Percentiles rank a stretch among this genome's conserved stretches.
Evolutionary conservation across 1,140 invertebrate species (phyloP).

Genomic region (Ostrea edulis): DNA sequence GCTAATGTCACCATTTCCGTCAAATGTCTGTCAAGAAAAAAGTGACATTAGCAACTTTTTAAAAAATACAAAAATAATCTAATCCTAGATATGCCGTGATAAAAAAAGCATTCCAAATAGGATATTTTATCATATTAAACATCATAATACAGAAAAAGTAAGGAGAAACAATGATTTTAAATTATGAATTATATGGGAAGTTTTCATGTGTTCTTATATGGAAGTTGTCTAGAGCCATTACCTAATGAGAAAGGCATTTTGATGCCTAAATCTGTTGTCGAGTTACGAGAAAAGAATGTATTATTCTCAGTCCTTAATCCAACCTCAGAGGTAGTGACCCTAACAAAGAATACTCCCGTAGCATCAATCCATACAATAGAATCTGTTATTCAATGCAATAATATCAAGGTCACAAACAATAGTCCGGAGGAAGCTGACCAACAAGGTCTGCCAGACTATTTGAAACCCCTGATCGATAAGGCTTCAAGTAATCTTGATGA

Average conservation of each 20-base stretch:
- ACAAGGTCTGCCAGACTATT: constrained; percentile 39
- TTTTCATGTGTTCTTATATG: no score
- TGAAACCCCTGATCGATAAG: constrained; percentile 41
- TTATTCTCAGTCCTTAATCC: constrained; percentile 47
- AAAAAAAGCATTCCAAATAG: no score
- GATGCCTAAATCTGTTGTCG: constrained; percentile 42
- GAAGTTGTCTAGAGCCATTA: no score
- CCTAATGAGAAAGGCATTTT: constrained; percentile 32
- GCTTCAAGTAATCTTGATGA: constrained; percentile 40
- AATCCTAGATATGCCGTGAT: no score
- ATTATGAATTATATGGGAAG: no score
- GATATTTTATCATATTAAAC: no score
- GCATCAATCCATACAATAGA: constrained; percentile 39
- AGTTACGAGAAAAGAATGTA: constrained; percentile 13
- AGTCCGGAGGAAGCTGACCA: neutral
- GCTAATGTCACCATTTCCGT: no score
- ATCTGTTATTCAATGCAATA: neutral
- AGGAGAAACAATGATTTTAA: no score
- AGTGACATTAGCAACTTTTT: no score
- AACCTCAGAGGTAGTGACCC: constrained; percentile 36
- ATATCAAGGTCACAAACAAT: neutral
- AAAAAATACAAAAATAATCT: no score
- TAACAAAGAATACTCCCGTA: constrained; percentile 21
- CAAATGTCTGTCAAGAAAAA: no score
- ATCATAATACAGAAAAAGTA: no score